A percentile compares a stretch with the other conserved stretches of the same genome.
Conservation (phyloP, 2,797 vertebrate genomes). For the Myotis vivesi region DNA sequence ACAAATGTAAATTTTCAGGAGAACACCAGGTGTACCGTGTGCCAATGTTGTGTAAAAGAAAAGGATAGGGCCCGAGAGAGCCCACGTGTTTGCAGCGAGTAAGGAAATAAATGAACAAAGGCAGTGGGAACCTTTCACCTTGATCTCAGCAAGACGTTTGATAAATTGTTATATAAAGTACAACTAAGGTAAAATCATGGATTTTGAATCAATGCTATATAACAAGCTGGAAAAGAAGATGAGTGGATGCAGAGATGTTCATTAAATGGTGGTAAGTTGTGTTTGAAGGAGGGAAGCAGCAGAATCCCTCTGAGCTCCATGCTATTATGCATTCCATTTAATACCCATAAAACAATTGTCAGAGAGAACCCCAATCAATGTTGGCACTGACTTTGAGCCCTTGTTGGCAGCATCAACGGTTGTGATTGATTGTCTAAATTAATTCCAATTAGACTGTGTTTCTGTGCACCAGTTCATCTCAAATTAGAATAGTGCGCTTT, state of each 20-base stretch:
- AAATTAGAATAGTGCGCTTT: not conserved
- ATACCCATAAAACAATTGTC: slow-evolving; percentile 39
- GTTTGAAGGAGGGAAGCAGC: not conserved
- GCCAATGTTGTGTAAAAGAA: not conserved
- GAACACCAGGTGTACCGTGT: not conserved
- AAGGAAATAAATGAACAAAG: not conserved
- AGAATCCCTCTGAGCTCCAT: not conserved
- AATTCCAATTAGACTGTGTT: slow-evolving; percentile 35
- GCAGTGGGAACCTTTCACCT: slow-evolving; percentile 35
- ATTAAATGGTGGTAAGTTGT: not conserved
- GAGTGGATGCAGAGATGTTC: slow-evolving; percentile 18
- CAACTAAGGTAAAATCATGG: slow-evolving; percentile 25
- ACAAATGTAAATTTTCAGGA: not conserved
- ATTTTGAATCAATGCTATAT: slow-evolving; percentile 9
- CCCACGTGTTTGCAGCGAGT: not conserved
- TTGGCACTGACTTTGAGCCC: not conserved
- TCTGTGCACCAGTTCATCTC: not conserved
- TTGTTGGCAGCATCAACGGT: not conserved
- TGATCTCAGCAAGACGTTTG: slow-evolving; percentile 52
- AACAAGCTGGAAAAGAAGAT: slow-evolving; percentile 30
- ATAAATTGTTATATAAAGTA: slow-evolving; percentile 9
- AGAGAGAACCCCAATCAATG: not conserved
- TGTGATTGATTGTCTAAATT: slow-evolving; percentile 45
- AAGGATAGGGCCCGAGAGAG: not conserved
- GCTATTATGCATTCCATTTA: slow-evolving; percentile 50